A percentile compares a stretch with the other conserved stretches of the same genome.
These are phyloP conservation scores for Spisula subtruncata DNA, from an alignment of 2,888 invertebrate genomes.

Conservation along the genomic window DNA sequence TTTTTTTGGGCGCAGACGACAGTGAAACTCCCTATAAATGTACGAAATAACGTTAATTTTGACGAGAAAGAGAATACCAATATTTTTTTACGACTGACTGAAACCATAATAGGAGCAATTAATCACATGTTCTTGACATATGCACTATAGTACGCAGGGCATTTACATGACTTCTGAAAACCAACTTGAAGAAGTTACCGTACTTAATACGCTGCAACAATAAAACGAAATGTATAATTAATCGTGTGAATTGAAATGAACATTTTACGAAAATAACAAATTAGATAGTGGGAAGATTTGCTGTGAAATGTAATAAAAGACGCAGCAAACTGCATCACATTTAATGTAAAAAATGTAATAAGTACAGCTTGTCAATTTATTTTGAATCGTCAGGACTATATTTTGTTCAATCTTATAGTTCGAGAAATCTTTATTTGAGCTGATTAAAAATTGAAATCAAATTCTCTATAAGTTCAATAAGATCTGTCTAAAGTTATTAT, in stretches of 20 bases:
- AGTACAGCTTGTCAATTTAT: background rate
- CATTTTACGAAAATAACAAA: background rate
- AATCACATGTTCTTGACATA: background rate
- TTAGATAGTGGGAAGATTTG: background rate
- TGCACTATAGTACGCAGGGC: background rate
- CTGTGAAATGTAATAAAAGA: background rate
- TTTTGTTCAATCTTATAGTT: background rate
- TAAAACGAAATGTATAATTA: background rate
- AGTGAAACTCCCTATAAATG: background rate
- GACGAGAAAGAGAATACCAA: too few species aligned
- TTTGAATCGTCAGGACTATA: background rate
- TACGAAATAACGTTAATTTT: background rate
- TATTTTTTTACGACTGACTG: background rate
- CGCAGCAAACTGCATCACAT: background rate
- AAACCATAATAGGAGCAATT: background rate
- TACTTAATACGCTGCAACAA: background rate
- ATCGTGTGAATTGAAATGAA: background rate
- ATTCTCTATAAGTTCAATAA: too few species aligned
- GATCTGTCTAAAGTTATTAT: too few species aligned
- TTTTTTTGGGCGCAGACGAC: background rate
- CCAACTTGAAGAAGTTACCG: background rate
- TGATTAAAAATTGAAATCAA: too few species aligned
- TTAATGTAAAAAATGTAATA: slow-evolving; percentile 11
- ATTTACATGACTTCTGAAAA: background rate
- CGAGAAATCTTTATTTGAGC: background rate